Percentiles rank a stretch among this genome's conserved stretches.
Evolutionary conservation across 2,797 vertebrate genomes (phyloP).

Genomic region (Chiloscyllium punctatum): DNA sequence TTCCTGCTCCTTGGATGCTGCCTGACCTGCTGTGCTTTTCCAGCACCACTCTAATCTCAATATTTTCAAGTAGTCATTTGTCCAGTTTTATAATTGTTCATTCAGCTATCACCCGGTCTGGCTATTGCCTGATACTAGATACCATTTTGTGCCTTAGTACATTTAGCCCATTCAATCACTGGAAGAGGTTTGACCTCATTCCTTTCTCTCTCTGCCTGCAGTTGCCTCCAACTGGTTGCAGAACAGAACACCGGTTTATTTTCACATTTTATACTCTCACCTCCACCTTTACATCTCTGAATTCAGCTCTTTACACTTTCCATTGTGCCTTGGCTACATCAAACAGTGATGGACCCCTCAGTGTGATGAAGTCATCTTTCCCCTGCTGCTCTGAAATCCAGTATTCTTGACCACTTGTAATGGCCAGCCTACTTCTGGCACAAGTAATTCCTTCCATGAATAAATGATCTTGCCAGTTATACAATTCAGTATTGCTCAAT

Average conservation of each 20-base stretch:
- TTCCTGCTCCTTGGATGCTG: no score
- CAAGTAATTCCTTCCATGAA: not conserved
- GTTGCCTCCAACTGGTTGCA: not conserved
- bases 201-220: no score
- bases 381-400: not conserved
- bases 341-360: no score
- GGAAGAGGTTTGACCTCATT: no score
- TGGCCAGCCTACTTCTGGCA: not conserved
- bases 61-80: not conserved
- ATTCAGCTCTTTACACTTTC: no score
- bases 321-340: no score
- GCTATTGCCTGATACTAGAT: not conserved
- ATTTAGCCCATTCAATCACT: no score
- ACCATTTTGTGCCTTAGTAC: no score
- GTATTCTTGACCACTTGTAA: not conserved
- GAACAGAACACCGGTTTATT: not conserved
- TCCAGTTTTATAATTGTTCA: not conserved
- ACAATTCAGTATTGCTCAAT: not conserved
- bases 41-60: not conserved
- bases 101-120: not conserved
- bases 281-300: not conserved
- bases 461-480: not conserved
- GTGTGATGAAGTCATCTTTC: no score
- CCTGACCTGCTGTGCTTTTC: no score
- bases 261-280: no score